Base-by-base conservation (phyloP, 2,888 invertebrate genomes). In the Phymatocera aterrima region DNA sequence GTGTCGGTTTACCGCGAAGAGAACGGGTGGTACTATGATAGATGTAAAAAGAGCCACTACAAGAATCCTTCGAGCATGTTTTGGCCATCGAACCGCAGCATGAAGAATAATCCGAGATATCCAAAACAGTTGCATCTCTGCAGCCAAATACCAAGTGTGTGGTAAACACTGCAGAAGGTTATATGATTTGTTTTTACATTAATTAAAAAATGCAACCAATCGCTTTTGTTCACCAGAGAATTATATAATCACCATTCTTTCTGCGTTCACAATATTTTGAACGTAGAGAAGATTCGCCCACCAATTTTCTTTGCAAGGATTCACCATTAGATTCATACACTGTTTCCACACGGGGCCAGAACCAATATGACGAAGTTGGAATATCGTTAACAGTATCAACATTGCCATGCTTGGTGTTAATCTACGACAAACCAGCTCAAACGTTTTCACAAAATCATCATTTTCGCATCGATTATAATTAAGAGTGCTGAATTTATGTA, bases 261-360 rank as follows among this genome's bases (percentile, higher is more conserved):
- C 94, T 82, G 95, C 92, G 0, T 94, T 93, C 82, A 94, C 94
- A 82, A 94, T 93, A 85, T 95, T 95, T 87, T 95, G 95, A 40
- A 94, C 90, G 83, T 94, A 94, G 1, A 95, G 90, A 28, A 95
- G 83, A 87, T 94, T 94, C 86, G 93, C 93, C 95, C 95, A 95
- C 91, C 94, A 93, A 83, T 93, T 92, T 75, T 92, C 91, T 82
- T 93, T 93, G 85, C 95, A 95, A 24, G 18, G 18, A 37, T 64
- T 3, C 15, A 2, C 37, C 61, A 94, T 89, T 61, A 93, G 92
- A 0, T 93, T 93, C 84, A 95, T 94, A 83, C 92, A 92, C 31
- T 92, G 92, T 1, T 93, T 93, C 95, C 95, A 95, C 87, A 94
- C 92, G 0, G 95, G 95, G 0, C 95, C 95, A 0, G 91, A 89